Evolutionary conservation across 2,888 invertebrate genomes (phyloP), one percentile per base, ranked within the genome.

Genomic region (Oxyteleia sp.): DNA sequence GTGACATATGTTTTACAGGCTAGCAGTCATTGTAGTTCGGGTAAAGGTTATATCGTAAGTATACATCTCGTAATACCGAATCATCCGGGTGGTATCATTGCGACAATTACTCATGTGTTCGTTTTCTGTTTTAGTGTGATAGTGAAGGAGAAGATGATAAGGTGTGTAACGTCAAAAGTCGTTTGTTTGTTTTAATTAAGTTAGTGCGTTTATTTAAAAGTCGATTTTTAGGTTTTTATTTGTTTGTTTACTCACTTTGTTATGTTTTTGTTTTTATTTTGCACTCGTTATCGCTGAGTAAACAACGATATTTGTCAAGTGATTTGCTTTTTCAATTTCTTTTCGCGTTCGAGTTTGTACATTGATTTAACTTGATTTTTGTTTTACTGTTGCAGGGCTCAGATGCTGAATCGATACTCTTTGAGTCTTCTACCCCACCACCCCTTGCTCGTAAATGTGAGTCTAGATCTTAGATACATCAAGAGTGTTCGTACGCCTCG

Each of bases 1-100:
- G 82, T 74, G 84, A 81, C 82, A 85, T 88, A 85, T 84, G 81
- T 94, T 93, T 95, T 95, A 94, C 95, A 97, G 97, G 96, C 97
- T 94, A 97, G 97, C 96, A 97, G 97, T 95, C 96, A 97, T 95
- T 97, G 97, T 95, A 97, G 97, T 95, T 97, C 97, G 95, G 97
- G 97, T 95, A 97, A 97, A 96, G 97, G 97, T 96, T 97, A 97
- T 97, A 97, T 97, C 97, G 97, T 97, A 95, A 97, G 97, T 97
- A 95, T 94, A 38, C 41, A 43, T 82, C 63, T 32, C 49, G 57
- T 18, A 29, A 59, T 78, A 93, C 90, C 91, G 20, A 80, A 74
- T 83, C 38, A 74, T 76, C 15, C 79, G 51, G 79, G n/a, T n/a
- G 49, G 68, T 84, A 74, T 69, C 47, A 49, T 69, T 64, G 55